Percentiles rank a stretch among this genome's conserved stretches.
Conservation (phyloP, 2,797 vertebrate genomes). For the Selene dorsalis region DNA sequence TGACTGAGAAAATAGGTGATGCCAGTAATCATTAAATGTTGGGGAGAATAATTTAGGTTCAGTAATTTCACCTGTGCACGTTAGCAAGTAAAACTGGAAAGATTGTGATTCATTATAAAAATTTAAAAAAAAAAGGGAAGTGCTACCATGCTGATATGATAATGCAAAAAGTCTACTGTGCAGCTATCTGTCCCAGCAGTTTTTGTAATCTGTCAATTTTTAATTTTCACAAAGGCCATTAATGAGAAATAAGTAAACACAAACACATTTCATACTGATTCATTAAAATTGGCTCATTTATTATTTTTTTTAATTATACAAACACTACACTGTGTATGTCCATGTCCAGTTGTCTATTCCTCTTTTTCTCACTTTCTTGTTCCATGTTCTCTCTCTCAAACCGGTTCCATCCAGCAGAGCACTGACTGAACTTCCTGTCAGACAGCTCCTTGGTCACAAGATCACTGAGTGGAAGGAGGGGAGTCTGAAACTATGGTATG, state of each 20-base stretch:
- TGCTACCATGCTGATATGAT: background rate
- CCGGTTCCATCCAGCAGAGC: conserved; percentile 51
- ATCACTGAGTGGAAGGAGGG: background rate
- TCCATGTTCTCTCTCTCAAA: conserved; percentile 8
- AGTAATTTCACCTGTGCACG: background rate
- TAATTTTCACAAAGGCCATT: background rate
- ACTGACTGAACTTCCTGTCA: conserved; percentile 8
- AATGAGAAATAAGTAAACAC: too few relatives aligned
- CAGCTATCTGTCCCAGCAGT: too few relatives aligned
- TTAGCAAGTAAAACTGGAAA: background rate
- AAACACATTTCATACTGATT: background rate
- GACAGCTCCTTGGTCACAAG: conserved; percentile 1
- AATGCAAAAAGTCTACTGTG: too few relatives aligned
- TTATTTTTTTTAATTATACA: background rate
- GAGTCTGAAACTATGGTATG: conserved; percentile 4
- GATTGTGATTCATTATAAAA: background rate
- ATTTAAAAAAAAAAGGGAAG: background rate
- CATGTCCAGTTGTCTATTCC: conserved; percentile 25
- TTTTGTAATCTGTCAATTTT: background rate
- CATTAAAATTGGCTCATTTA: background rate
- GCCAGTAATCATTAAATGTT: background rate
- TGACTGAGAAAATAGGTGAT: too few relatives aligned
- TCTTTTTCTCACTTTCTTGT: background rate
- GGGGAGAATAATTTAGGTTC: background rate
- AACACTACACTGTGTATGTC: background rate